phyloP scores from a whole-genome alignment of 1,140 invertebrate species.

The Eupeodes corollae region DNA sequence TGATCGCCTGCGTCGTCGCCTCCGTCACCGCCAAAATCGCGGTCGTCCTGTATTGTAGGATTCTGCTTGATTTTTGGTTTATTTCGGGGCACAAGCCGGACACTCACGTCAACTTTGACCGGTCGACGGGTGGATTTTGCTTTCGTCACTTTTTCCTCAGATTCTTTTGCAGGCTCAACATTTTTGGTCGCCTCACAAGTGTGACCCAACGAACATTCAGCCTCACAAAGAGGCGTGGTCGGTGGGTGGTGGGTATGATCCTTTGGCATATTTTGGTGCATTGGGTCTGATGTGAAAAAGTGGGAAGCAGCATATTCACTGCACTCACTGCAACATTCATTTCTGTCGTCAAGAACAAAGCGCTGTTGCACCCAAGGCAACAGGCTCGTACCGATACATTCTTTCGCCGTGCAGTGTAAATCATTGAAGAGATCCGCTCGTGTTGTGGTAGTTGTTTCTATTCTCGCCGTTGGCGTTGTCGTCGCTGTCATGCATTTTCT shows the following conservation, averaged over 20 bases:
- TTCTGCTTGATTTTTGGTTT: constrained; percentile 41
- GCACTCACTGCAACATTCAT: constrained; percentile 7
- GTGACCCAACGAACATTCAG: too few relatives aligned
- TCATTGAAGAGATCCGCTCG: constrained; percentile 9
- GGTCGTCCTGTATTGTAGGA: constrained; percentile 9
- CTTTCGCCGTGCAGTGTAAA: not conserved
- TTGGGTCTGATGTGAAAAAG: not conserved
- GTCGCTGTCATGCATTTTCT: not conserved
- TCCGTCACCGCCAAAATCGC: not conserved
- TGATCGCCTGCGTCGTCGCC: too few relatives aligned
- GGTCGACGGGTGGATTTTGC: constrained; percentile 14
- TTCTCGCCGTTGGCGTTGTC: not conserved
- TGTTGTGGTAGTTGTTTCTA: not conserved
- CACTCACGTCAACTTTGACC: constrained; percentile 68
- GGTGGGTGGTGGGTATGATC: not conserved
- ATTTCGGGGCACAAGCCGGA: constrained; percentile 54
- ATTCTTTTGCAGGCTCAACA: not conserved
- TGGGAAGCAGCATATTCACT: constrained; percentile 10
- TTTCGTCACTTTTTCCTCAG: not conserved
- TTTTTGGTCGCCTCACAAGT: too few relatives aligned
- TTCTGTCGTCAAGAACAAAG: constrained; percentile 32
- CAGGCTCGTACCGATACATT: constrained; percentile 23
- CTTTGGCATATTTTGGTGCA: not conserved
- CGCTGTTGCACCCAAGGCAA: constrained; percentile 37
- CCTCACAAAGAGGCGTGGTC: too few relatives aligned